phyloP scores from a whole-genome alignment of 2,888 invertebrate genomes.

The Platypus cylindrus region DNA sequence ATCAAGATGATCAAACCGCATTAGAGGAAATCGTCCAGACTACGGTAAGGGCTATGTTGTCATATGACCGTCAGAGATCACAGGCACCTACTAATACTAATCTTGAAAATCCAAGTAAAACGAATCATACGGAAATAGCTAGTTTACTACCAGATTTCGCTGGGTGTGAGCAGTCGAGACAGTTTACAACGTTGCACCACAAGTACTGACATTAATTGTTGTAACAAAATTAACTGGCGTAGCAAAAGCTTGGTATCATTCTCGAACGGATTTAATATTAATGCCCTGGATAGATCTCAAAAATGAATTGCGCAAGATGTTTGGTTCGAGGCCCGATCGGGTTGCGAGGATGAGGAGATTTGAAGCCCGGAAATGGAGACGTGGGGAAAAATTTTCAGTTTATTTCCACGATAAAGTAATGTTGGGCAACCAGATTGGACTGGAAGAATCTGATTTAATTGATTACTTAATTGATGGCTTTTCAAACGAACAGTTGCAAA shows the following conservation, averaged over 20 bases:
- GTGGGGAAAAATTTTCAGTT: constrained; percentile 3
- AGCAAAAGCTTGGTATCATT: constrained; percentile 3
- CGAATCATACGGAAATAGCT: no score
- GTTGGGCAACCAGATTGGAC: constrained; percentile 1
- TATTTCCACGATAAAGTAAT: constrained; percentile 6
- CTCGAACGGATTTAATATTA: neutral
- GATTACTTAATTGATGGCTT: constrained; percentile 10
- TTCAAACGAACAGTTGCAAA: constrained; percentile 3
- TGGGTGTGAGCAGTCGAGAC: no score
- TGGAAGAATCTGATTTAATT: constrained; percentile 5
- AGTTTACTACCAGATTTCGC: no score
- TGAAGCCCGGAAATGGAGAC: constrained; percentile 4
- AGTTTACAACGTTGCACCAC: neutral
- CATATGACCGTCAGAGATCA: no score
- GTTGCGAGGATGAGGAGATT: constrained; percentile 2
- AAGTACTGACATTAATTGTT: constrained; percentile 1
- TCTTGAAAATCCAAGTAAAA: no score
- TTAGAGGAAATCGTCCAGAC: no score
- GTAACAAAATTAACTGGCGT: neutral
- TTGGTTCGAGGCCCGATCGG: constrained; percentile 3
- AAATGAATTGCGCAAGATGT: constrained; percentile 1
- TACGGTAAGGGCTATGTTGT: no score
- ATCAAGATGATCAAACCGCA: no score
- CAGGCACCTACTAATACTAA: no score
- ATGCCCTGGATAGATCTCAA: constrained; percentile 2